Evolutionary conservation across 1,140 invertebrate genomes (phyloP), one percentile per base, ranked within the genome.

Genomic region (Lineus longissimus): DNA sequence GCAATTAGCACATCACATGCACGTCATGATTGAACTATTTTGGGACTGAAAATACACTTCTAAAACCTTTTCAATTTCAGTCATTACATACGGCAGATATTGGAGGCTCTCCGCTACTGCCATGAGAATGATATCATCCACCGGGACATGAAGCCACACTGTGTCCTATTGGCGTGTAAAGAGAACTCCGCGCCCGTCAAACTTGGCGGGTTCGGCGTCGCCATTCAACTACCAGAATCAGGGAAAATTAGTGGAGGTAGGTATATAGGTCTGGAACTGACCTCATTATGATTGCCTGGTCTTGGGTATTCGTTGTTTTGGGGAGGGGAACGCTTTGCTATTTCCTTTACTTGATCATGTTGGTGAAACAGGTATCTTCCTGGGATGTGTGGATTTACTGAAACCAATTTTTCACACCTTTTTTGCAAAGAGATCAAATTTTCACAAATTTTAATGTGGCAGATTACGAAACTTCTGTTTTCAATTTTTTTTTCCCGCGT

Each of bases 141-240:
- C 82, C 88, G 94, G 67, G 94, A 97, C 83, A 89, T 97, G 68
- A 91, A 95, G 76, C 94, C 95, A 23, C 94, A 97, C 74, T 96
- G 93, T 85, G 92, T 96, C 29, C 86, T 97, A 59, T 84, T 98
- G 43, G 92, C 95, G 25, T 93, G 91, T 45, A 91, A 93, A 64
- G 96, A 98, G 80, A 99, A 98, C 83, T 97, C 94, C 30, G 95
- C 96, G 27, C 96, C 97, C 9, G 91, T 99, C 66, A 99, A 99
- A 83, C 84, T 99, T 29, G 93, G 94, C 19, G 94, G 95, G n/a
- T 98, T 99, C 79, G 94, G 95, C 15, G 92, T 97, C 33, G 95
- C 96, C 22, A 89, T 97, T 45, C 94, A 97, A 77, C 84, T 79
- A 19, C 70, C 72, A 19, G 68, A 73, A 41, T 66, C 69, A 17